These are phyloP conservation scores for Delichon dasypus DNA, from an alignment of 2,797 vertebrate species.

Conservation along the genomic window DNA sequence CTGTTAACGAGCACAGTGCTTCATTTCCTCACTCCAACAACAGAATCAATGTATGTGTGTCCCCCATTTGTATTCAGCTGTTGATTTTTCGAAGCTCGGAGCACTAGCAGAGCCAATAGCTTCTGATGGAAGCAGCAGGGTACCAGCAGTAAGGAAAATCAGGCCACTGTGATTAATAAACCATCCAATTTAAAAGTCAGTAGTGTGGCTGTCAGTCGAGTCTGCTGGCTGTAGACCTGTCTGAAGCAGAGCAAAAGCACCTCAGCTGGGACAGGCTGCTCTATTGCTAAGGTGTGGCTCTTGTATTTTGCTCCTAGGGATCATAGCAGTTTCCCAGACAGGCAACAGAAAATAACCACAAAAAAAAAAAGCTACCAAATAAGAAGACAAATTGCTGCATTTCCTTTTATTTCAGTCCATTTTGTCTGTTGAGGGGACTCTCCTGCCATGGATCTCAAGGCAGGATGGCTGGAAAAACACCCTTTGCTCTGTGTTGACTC, in stretches of 20 bases:
- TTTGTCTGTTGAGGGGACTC: background rate
- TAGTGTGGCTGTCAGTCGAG: fast-evolving
- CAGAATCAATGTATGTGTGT: background rate
- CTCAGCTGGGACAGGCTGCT: background rate
- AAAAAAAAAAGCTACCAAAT: background rate
- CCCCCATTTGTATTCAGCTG: background rate
- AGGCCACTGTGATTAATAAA: constrained; percentile 19
- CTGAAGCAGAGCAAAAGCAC: background rate
- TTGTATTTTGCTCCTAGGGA: background rate
- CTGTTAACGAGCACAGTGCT: background rate
- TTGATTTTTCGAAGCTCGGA: background rate
- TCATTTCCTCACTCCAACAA: background rate
- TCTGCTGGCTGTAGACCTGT: background rate
- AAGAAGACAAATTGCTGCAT: background rate
- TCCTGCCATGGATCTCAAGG: background rate
- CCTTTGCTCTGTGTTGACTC: background rate
- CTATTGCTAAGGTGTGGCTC: background rate
- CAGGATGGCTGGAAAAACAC: background rate
- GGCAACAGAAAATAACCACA: background rate
- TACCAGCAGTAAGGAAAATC: background rate
- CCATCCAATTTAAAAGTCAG: background rate
- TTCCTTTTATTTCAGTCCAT: background rate
- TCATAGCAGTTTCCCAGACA: background rate
- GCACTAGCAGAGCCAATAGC: background rate
- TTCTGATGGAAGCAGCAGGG: background rate